Evolutionary conservation across 2,888 invertebrate genomes (phyloP), one percentile per base, ranked within the genome.

Genomic region (Mesochorus sp.): DNA sequence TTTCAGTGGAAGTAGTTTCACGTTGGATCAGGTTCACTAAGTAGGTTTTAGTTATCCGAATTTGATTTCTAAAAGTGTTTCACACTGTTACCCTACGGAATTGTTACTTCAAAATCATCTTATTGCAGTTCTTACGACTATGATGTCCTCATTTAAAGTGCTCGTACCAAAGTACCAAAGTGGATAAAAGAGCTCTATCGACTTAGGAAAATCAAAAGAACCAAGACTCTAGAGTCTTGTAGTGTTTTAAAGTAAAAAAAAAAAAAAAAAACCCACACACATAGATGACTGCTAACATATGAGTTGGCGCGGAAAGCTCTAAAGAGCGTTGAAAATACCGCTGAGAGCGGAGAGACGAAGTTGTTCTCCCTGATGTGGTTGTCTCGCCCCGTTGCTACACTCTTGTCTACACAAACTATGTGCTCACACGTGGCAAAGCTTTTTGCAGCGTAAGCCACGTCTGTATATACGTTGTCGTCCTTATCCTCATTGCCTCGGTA

Each of bases 381-480:
- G 24, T 57, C 19, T 55, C n/a, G n/a, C n/a, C n/a, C 37, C 5
- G 21, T 19, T 10, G 10, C 17, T 24, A 2, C 37, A 21, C 12
- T 24, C 12, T 4, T 12, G n/a, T 31, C 53, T 28, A 31, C n/a
- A n/a, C 12, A 39, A 39, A 12, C 12, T 19, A 4, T n/a, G n/a
- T n/a, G n/a, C n/a, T n/a, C 3, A 12, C 21, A 8, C 17, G n/a
- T n/a, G 10, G 5, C 6, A 10, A 12, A 59, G 21, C 37, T 59
- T 59, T 5, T 21, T 12, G n/a, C 39, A 59, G 0, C 24, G 24
- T 39, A 12, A 21, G 12, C 37, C 37, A 21, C 10, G 57, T n/a
- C n/a, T n/a, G n/a, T n/a, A n/a, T 21, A 19, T 10, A 34, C 61
- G 44, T 24, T 64, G 64, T 64, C 12, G 26, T 66, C 8, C 49